phyloP scores from a whole-genome alignment of 2,113 vertebrate genomes.

The Neotragus moschatus region DNA sequence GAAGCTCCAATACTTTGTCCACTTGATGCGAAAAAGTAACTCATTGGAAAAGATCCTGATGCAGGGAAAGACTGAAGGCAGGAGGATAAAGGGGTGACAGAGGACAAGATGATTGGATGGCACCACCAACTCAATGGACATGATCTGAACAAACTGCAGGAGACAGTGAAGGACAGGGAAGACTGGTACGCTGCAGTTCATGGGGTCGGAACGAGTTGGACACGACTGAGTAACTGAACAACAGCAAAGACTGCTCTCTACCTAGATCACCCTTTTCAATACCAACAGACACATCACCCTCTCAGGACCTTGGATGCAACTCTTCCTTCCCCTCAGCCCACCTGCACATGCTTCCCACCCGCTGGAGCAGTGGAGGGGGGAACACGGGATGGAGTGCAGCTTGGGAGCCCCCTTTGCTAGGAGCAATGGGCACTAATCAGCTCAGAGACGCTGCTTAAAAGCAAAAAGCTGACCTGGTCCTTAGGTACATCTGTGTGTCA shows the following conservation, averaged over 20 bases:
- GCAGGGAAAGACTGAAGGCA: not conserved
- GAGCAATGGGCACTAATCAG: not conserved
- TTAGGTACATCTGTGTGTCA: fast-evolving
- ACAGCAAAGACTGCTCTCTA: not conserved
- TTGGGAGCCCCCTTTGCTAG: not conserved
- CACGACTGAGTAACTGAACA: not conserved
- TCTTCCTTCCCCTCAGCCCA: not conserved
- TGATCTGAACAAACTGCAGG: not conserved
- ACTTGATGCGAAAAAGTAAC: not conserved
- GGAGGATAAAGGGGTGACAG: not conserved
- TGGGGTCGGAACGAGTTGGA: not conserved
- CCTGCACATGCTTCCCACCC: not conserved
- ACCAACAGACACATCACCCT: not conserved
- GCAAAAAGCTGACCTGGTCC: not conserved
- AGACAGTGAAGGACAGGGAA: not conserved
- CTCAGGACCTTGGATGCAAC: not conserved
- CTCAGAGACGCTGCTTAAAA: not conserved
- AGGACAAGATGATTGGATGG: not conserved
- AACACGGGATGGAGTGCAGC: fast-evolving
- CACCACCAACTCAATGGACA: not conserved
- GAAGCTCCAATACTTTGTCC: not conserved
- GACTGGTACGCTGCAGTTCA: not conserved
- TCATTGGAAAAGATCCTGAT: not conserved
- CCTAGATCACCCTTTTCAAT: not conserved
- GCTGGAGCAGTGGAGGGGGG: not conserved